phyloP scores from a whole-genome alignment of 1,140 invertebrate species.

The Notospermus geniculatus region DNA sequence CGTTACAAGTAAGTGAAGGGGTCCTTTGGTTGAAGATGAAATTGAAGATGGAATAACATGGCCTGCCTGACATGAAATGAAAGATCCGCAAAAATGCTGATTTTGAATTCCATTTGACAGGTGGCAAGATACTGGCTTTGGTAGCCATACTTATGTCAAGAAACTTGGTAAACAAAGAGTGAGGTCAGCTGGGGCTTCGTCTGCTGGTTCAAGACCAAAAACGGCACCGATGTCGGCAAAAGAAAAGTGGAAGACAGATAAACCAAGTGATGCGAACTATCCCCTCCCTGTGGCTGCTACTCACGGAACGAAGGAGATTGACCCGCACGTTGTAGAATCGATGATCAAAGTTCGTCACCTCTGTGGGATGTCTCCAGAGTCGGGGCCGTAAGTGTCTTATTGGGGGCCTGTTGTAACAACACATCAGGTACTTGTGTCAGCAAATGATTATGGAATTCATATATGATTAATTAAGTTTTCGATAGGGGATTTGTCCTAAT shows the following conservation, averaged over 20 bases:
- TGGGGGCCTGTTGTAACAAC: no score
- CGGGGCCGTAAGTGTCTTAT: background rate
- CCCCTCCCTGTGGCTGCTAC: slow-evolving; percentile 31
- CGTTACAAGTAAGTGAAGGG: slow-evolving; percentile 31
- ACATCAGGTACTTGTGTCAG: no score
- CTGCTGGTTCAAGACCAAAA: slow-evolving; percentile 33
- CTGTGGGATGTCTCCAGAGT: background rate
- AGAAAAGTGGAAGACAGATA: slow-evolving; percentile 36
- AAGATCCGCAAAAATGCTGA: no score
- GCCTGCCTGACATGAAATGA: no score
- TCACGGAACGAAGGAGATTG: slow-evolving; percentile 29
- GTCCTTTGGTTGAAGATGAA: no score
- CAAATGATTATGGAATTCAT: no score
- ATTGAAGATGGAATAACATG: no score
- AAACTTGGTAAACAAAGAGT: slow-evolving; percentile 19
- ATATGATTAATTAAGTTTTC: no score
- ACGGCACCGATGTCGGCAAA: slow-evolving; percentile 30
- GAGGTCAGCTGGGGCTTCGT: slow-evolving; percentile 28
- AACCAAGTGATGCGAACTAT: slow-evolving; percentile 27
- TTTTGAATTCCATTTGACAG: slow-evolving; percentile 12
- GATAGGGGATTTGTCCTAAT: no score
- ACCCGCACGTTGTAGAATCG: slow-evolving; percentile 28
- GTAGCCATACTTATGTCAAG: slow-evolving; percentile 37
- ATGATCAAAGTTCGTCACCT: slow-evolving; percentile 32
- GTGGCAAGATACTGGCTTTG: slow-evolving; percentile 35